A percentile compares a stretch with the other conserved stretches of the same genome.
phyloP scores from a whole-genome alignment of 2,888 invertebrate species.

The Diarsia dahlii region DNA sequence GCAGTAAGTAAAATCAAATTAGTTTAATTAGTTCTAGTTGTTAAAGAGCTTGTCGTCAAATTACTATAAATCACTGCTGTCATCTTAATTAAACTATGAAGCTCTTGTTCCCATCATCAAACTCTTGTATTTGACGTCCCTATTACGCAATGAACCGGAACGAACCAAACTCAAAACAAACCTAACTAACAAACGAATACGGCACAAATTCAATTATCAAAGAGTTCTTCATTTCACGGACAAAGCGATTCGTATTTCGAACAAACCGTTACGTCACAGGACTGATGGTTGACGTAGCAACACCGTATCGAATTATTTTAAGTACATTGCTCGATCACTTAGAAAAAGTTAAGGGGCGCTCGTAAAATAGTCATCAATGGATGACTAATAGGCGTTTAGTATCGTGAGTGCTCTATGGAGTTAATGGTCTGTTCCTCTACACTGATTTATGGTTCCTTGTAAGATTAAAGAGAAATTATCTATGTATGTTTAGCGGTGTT shows the following conservation, averaged over 20 bases:
- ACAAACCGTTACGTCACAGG: constrained; percentile 56
- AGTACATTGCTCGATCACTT: constrained; percentile 44
- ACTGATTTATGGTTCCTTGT: constrained; percentile 60
- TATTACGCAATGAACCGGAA: constrained; percentile 49
- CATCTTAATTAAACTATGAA: constrained; percentile 65
- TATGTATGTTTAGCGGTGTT: constrained; percentile 53
- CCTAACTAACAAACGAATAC: background rate
- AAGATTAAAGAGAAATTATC: constrained; percentile 61
- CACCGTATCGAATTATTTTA: constrained; percentile 41
- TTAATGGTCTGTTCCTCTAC: constrained; percentile 42
- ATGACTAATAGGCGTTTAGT: constrained; percentile 33
- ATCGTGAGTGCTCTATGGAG: constrained; percentile 31
- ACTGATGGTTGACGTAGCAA: constrained; percentile 34
- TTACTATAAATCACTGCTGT: constrained; percentile 59
- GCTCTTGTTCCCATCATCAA: constrained; percentile 60
- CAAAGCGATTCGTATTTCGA: constrained; percentile 63
- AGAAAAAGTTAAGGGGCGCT: constrained; percentile 22
- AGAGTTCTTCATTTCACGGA: constrained; percentile 21
- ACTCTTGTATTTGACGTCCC: constrained; percentile 57
- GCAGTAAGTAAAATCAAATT: too few relatives aligned
- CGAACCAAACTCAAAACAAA: constrained; percentile 17
- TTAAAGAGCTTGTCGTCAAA: constrained; percentile 50
- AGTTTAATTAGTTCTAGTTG: constrained; percentile 31
- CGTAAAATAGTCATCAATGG: constrained; percentile 55
- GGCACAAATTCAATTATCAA: constrained; percentile 22